Percentiles rank a stretch among this genome's conserved stretches.
phyloP scores from a whole-genome alignment of 2,888 invertebrate species.

The Zeuzera pyrina region DNA sequence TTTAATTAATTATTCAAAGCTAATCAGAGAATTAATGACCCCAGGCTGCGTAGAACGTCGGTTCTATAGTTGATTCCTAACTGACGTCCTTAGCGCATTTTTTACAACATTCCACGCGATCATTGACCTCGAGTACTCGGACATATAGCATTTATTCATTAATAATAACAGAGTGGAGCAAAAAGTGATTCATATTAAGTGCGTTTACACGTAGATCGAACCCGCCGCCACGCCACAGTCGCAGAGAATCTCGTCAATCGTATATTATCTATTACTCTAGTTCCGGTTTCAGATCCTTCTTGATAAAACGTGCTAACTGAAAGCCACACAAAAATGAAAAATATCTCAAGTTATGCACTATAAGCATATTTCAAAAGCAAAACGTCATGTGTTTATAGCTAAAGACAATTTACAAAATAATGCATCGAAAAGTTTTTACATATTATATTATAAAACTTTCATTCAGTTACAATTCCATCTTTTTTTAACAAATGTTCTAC shows the following conservation, averaged over 20 bases:
- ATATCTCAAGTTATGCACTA: too few species aligned
- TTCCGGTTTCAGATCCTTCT: constrained; percentile 67
- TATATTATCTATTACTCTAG: constrained; percentile 53
- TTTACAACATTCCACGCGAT: constrained; percentile 60
- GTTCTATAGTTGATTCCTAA: constrained; percentile 41
- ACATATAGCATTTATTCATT: constrained; percentile 59
- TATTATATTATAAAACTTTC: too few species aligned
- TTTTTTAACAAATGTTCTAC: too few species aligned
- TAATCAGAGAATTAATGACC: constrained; percentile 47
- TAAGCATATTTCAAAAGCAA: too few species aligned
- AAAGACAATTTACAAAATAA: too few species aligned
- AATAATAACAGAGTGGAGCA: constrained; percentile 52
- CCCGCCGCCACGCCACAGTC: constrained; percentile 12
- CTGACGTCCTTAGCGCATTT: constrained; percentile 61
- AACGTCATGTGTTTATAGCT: too few species aligned
- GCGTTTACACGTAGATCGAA: constrained; percentile 36
- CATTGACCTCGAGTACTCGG: constrained; percentile 60
- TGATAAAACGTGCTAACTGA: constrained; percentile 21
- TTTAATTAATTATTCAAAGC: constrained; percentile 40
- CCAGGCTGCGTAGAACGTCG: constrained; percentile 29
- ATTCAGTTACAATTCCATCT: too few species aligned
- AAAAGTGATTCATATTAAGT: constrained; percentile 58
- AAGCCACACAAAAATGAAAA: too few species aligned
- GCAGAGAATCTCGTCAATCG: constrained; percentile 18
- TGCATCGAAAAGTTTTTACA: too few species aligned